Evolutionary conservation across 2,797 vertebrate genomes (phyloP).

Genomic region (Brotula barbata): DNA sequence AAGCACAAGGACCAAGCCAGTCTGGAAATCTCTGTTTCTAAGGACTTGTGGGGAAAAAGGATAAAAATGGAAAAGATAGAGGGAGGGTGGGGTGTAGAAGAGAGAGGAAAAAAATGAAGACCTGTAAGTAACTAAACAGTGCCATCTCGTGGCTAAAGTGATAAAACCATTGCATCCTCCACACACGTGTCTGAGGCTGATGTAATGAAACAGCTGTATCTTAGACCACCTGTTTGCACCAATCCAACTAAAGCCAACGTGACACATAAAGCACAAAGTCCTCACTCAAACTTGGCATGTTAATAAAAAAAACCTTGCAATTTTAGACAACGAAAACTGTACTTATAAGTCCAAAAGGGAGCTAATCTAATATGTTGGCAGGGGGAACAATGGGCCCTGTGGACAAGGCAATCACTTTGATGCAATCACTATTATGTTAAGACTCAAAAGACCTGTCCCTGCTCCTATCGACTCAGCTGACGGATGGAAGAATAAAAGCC

Average conservation of each 20-base stretch:
- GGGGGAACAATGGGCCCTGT: conserved; percentile 41
- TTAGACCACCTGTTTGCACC: conserved; percentile 60
- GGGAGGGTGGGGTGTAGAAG: conserved; percentile 47
- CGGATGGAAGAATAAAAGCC: conserved; percentile 44
- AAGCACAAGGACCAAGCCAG: conserved; percentile 36
- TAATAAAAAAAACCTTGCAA: conserved; percentile 28
- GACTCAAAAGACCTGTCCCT: conserved; percentile 43
- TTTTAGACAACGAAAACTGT: conserved; percentile 30
- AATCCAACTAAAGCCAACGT: conserved; percentile 54
- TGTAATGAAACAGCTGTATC: conserved; percentile 52
- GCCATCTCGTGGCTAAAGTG: conserved; percentile 72
- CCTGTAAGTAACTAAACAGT: conserved; percentile 68
- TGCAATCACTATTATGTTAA: conserved; percentile 66
- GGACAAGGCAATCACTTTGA: conserved; percentile 59
- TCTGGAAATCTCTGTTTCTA: conserved; percentile 73
- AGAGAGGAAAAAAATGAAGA: conserved; percentile 10
- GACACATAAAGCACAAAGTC: conserved; percentile 51
- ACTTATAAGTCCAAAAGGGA: conserved; percentile 14
- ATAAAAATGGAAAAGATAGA: conserved; percentile 69
- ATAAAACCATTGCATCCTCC: conserved; percentile 15
- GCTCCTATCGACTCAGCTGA: conserved; percentile 45
- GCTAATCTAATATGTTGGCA: conserved; percentile 60
- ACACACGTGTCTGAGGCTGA: conserved; percentile 23
- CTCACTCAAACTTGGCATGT: conserved; percentile 43
- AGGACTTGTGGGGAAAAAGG: conserved; percentile 69